A percentile compares a stretch with the other conserved stretches of the same genome.
phyloP scores from a whole-genome alignment of 2,113 vertebrate species.

The Tragelaphus buxtoni region DNA sequence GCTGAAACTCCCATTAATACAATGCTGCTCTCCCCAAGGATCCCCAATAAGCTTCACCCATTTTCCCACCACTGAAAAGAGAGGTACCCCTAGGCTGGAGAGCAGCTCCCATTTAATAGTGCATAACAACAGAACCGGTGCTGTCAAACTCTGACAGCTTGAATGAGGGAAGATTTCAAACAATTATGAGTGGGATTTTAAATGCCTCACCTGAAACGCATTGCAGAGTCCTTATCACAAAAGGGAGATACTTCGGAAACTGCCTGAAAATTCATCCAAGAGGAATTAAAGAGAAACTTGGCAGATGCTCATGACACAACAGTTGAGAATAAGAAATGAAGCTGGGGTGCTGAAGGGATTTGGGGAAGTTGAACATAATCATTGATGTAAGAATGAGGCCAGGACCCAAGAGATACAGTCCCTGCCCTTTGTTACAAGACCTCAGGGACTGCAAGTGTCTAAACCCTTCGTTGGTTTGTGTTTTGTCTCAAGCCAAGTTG shows the following conservation, averaged over 20 bases:
- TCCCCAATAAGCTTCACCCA: constrained; percentile 61
- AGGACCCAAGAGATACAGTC: constrained; percentile 38
- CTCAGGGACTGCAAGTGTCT: background rate
- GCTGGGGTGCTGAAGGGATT: background rate
- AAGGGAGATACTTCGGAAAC: constrained; percentile 63
- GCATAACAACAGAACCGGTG: constrained; percentile 45
- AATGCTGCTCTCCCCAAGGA: constrained; percentile 53
- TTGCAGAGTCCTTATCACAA: constrained; percentile 64
- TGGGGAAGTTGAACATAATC: constrained; percentile 50
- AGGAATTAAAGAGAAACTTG: constrained; percentile 64
- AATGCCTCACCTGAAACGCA: constrained; percentile 68
- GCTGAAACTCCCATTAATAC: constrained; percentile 50
- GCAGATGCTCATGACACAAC: constrained; percentile 62
- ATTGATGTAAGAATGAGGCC: constrained; percentile 65
- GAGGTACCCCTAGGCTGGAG: constrained; percentile 53
- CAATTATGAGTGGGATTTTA: constrained; percentile 74
- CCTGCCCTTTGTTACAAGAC: constrained; percentile 37
- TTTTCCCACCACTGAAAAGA: constrained; percentile 59
- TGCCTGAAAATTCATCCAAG: constrained; percentile 66
- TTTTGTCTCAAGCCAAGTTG: background rate
- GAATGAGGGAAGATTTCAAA: constrained; percentile 73
- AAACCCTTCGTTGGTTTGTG: constrained; percentile 15
- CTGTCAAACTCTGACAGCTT: constrained; percentile 74
- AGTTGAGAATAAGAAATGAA: constrained; percentile 66
- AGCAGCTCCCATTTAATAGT: constrained; percentile 53